Conservation (phyloP, 2,888 invertebrate genomes). For the Drosophila conformis region DNA sequence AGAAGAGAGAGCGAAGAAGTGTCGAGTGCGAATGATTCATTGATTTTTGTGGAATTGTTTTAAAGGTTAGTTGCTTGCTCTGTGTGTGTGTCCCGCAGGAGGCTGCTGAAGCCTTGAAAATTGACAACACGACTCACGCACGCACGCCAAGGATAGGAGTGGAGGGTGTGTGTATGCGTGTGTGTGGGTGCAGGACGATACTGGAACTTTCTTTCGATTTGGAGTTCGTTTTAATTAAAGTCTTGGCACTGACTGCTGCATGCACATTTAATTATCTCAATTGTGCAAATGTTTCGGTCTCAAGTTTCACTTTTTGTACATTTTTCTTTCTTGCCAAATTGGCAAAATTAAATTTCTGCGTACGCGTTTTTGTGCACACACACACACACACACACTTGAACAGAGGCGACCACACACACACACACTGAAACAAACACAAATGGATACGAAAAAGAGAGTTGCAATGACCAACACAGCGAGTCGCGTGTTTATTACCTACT, state of each 20-base stretch:
- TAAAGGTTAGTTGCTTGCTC: slow-evolving; percentile 5
- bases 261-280: not conserved
- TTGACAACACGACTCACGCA: slow-evolving; percentile 46
- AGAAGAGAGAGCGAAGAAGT: slow-evolving; percentile 4
- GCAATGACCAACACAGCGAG: slow-evolving; percentile 6
- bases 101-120: slow-evolving; percentile 62
- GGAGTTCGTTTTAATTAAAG: not conserved
- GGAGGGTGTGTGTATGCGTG: slow-evolving; percentile 17
- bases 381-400: not conserved
- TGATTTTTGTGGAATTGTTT: slow-evolving; percentile 44
- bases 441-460: slow-evolving; percentile 34
- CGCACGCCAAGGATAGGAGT: slow-evolving; percentile 2
- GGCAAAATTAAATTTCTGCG: slow-evolving; percentile 73
- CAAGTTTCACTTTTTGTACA: slow-evolving; percentile 58
- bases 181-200: slow-evolving; percentile 40
- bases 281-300: slow-evolving; percentile 29
- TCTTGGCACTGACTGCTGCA: not conserved
- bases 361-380: slow-evolving; percentile 53
- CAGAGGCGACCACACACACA: slow-evolving; percentile 8
- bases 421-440: slow-evolving; percentile 40
- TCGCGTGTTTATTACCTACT: slow-evolving; percentile 32
- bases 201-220: slow-evolving; percentile 65
- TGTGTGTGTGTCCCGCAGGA: slow-evolving; percentile 29
- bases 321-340: slow-evolving; percentile 70
- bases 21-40: slow-evolving; percentile 30